Evolutionary conservation across 2,797 vertebrate genomes (phyloP), one percentile per base, ranked within the genome.

Genomic region (Pempheris klunzingeri): DNA sequence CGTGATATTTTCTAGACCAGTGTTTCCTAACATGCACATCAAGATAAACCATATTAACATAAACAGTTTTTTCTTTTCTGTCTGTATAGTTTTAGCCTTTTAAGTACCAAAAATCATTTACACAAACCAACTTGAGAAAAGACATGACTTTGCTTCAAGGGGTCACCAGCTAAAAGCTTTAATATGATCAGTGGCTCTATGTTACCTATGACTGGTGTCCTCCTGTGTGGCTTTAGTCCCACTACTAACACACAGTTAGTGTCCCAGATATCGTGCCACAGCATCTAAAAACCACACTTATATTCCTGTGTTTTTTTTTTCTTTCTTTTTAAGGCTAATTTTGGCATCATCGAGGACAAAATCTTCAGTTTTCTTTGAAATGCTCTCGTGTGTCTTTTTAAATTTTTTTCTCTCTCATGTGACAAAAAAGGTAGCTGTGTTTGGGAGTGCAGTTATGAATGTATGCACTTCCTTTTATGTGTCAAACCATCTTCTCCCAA

Each of bases 321-420:
- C 8, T 44, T 6, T 7, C 7, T 36, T 22, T 38, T 46, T 53
- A 30, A 58, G 4, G 34, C 43, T 78, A 53, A 36, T 66, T 53
- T 53, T 53, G 39, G 53, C 26, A 13, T 49, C 47, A 72, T 49
- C 26, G 11, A 36, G 41, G 5, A 18, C 17, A 34, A 26, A n/a
- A 14, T 70, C 47, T 65, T 38, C 20, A 9, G 11, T 44, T 65
- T 50, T 28, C 20, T 49, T 62, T 69, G 64, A 72, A 62, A 50
- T 41, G 4, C 17, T 70, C 32, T 53, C 32, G 3, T 20, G 24
- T 65, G n/a, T 50, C 10, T 70, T 22, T 36, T 32, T 22, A n/a
- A n/a, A n/a, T n/a, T n/a, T n/a, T 52, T 57, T 44, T 39, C 20
- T 17, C 46, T 53, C 47, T 49, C 58, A n/a, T 12, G 17, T 20